Base-by-base conservation (phyloP, 2,888 invertebrate species). In the Liopterus haemorrhoidalis region DNA sequence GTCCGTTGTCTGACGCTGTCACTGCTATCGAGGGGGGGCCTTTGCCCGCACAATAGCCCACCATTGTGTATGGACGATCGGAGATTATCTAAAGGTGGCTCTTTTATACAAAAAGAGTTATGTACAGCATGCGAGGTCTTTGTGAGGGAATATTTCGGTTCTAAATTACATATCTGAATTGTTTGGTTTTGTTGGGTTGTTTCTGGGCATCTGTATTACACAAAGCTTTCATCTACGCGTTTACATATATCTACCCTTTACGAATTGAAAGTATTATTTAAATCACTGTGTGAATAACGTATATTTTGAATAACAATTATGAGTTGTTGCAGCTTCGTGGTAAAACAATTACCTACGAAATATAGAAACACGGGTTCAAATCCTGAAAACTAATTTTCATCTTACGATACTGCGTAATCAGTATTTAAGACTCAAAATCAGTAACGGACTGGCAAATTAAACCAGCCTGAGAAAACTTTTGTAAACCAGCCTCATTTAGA, bases 61-160 rank as follows among this genome's bases (percentile, higher is more conserved):
- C 12, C 20, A 36, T 27, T 36, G 35, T 25, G 27, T 12, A 20
- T 11, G 12, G 19, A 18, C n/a, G 14, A 19, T 18, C 20, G 33
- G 19, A 33, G 33, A 33, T 33, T 33, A 33, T 33, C 33, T 33
- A 33, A 33, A 33, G 33, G 33, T 33, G 33, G 33, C 15, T n/a
- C 30, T 31, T 44, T 44, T 44, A 44, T 44, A 15, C 28, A 8
- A 4, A 12, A 38, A 44, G 43, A 44, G 37, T 44, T 44, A 44
- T 44, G 43, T 36, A 18, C 20, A 42, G 28, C 18, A 16, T 41
- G 33, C 41, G 18, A 37, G n/a, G 37, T 44, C n/a, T 44, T 44
- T 44, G 43, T 44, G 30, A 36, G 37, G 24, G 25, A 41, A 32
- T 25, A 33, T 32, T 16, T 33, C 24, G 22, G 22, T 14, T 36